Base-by-base conservation (phyloP, 2,113 vertebrate species). In the Turdus rufiventris region DNA sequence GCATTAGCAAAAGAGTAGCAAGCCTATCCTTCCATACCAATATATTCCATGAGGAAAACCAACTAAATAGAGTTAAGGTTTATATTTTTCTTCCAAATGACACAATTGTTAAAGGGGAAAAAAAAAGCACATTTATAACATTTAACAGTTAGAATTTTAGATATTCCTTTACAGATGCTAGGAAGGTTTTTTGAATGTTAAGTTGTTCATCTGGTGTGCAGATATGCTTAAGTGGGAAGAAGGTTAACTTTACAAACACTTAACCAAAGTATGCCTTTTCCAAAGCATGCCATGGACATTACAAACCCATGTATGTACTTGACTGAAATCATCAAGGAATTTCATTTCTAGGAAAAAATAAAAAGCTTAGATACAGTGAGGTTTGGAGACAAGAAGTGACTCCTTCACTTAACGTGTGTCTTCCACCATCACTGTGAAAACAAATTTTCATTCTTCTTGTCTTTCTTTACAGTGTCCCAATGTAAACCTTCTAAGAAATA, bases 361-460 rank as follows among this genome's bases (percentile, higher is more conserved):
- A 72, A 77, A 54, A 10, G 4, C 4, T 66, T 20, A 50, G 20
- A 33, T 14, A 24, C 11, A 78, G 34, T 19, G 9, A 82, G 23
- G 13, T 62, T 70, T 18, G 28, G 12, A 33, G n/a, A 68, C 17
- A 8, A 45, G 25, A 47, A 67, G 15, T 28, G 16, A 73, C 5
- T 2, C 2, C 14, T 62, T 40, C 2, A 1, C 8, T 50, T 70
- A 38, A 7, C 6, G 6, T 17, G 4, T 42, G 29, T 7, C 12
- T 58, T 54, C 91, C n/a, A 61, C 4, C 7, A 24, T 24, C 10
- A 6, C 18, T 42, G 10, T 45, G 18, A 62, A 62, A 40, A 3
- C 2, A 0, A 1, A 42, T 36, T 77, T 77, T 56, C 5, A 16
- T 33, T 85, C 67, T 70, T 81, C 4, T 5, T 76, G 1, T 75